phyloP scores from a whole-genome alignment of 2,113 vertebrate genomes.

The Piprites chloris region DNA sequence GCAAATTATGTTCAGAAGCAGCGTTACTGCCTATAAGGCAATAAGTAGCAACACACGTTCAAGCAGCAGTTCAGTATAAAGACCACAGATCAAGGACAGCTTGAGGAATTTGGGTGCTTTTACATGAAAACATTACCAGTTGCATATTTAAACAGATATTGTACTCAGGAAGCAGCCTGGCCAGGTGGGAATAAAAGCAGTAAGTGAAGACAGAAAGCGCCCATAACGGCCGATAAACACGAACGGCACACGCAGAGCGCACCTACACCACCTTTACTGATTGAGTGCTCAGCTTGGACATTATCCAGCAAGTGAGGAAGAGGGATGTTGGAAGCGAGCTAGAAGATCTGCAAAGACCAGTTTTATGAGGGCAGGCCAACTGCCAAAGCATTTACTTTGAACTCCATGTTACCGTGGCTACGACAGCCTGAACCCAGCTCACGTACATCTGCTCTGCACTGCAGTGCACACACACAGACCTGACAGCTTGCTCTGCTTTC shows the following conservation, averaged over 20 bases:
- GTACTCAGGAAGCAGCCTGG: not conserved
- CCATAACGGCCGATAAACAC: not conserved
- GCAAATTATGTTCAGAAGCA: not conserved
- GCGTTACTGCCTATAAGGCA: rapidly evolving
- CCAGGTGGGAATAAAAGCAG: not conserved
- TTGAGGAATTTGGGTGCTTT: not conserved
- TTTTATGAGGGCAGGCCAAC: not conserved
- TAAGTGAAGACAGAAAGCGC: not conserved
- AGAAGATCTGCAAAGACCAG: not conserved
- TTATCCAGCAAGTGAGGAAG: not conserved
- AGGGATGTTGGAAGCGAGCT: not conserved
- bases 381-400: constrained; percentile 17
- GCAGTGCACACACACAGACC: not conserved
- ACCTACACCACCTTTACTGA: not conserved
- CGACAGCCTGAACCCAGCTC: not conserved
- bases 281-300: not conserved
- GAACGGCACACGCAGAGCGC: not conserved
- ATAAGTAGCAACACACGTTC: not conserved
- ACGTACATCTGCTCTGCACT: not conserved
- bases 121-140: not conserved
- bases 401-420: not conserved
- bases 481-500: not conserved
- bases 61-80: not conserved
- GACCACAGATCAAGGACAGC: not conserved
- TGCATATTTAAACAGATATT: not conserved